Conservation (phyloP, 2,113 vertebrate species). For the Antechinus flavipes region DNA sequence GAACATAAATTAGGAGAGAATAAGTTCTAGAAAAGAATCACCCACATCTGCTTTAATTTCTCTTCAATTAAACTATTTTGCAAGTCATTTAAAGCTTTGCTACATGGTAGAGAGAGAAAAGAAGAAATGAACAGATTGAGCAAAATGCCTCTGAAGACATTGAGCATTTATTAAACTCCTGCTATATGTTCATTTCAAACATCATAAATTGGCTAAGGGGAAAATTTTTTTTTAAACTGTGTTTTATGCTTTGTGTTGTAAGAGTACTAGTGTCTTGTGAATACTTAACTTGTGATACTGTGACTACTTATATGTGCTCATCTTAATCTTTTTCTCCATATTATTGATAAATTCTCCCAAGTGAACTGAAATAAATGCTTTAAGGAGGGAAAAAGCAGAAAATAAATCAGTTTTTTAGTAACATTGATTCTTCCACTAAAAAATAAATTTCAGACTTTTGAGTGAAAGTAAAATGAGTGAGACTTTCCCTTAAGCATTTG, state of each 20-base stretch:
- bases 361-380: background rate
- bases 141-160: background rate
- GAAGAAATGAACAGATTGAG: background rate
- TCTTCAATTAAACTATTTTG: background rate
- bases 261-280: background rate
- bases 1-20: background rate
- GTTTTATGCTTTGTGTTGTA: background rate
- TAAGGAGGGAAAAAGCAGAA: background rate
- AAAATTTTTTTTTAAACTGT: background rate
- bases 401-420: conserved; percentile 44
- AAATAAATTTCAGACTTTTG: background rate
- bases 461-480: conserved; percentile 45
- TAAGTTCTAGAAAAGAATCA: background rate
- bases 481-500: conserved; percentile 58
- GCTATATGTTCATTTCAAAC: background rate
- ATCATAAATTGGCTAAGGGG: background rate
- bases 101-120: background rate
- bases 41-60: background rate
- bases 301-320: background rate
- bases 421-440: conserved; percentile 33
- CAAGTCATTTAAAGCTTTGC: background rate
- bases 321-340: background rate
- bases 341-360: background rate
- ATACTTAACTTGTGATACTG: background rate
- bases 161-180: background rate